These are phyloP conservation scores for Schizothorax lantsangensis DNA, from an alignment of 2,797 vertebrate genomes.

Conservation along the genomic window DNA sequence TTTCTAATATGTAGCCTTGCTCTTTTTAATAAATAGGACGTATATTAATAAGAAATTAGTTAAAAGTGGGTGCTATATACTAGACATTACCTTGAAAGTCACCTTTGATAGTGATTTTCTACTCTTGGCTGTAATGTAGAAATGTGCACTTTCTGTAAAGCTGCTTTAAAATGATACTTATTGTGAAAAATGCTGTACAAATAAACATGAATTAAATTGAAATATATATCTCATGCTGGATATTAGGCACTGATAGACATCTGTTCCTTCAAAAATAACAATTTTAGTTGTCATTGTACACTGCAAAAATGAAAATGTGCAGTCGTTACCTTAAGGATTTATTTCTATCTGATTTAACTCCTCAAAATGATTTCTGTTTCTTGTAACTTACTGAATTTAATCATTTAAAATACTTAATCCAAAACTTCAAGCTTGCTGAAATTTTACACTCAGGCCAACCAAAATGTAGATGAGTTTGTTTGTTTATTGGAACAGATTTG, in stretches of 20 bases:
- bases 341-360: background rate
- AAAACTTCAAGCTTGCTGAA: background rate
- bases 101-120: background rate
- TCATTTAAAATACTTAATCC: no score
- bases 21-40: background rate
- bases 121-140: background rate
- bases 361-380: background rate
- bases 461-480: background rate
- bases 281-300: background rate
- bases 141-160: background rate
- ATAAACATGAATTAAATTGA: background rate
- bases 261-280: background rate
- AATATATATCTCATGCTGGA: background rate
- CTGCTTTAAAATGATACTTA: background rate
- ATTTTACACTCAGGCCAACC: background rate
- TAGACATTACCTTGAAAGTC: background rate
- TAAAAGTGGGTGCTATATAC: background rate
- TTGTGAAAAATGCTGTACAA: background rate
- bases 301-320: background rate
- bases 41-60: background rate
- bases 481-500: background rate
- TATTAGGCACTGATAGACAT: background rate
- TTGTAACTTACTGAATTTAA: no score
- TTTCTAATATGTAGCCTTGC: background rate
- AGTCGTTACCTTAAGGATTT: background rate